Base-by-base conservation (phyloP, 2,888 invertebrate species). In the Metallyticus violacea region DNA sequence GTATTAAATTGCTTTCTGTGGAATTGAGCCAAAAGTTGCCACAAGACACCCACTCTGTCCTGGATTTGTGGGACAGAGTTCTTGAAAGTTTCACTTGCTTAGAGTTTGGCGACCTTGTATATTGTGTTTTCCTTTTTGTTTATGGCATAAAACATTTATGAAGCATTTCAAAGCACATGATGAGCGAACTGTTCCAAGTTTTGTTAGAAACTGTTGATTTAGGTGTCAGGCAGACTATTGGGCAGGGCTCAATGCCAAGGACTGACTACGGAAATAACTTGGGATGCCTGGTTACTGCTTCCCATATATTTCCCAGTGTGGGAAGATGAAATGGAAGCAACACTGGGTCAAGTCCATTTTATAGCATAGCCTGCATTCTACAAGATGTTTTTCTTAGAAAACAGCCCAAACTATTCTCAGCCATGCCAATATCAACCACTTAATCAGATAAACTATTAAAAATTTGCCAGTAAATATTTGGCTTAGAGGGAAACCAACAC, bases 161-260 rank as follows among this genome's bases (percentile, higher is more conserved):
- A 40, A 62, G 40, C 40, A 62, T 62, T 62, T 62, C 40, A 62
- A 62, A 62, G 40, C 40, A 62, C 40, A 62, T 62, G 40, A 22
- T 62, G 40, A 62, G 40, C 22, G 40, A 62, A 22, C 15, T 62
- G 15, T 62, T 62, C 40, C 40, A 62, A 62, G 40, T 62, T 62
- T 62, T 62, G 40, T 62, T 62, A 15, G 40, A 62, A 62, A 62
- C 40, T 62, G 40, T 62, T 62, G 40, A 62, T 62, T 62, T 62
- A 62, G 40, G 22, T 62, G 40, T 62, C 40, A 62, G 40, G 40
- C 40, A 62, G 40, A 22, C 40, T 62, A 62, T 62, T 62, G 40
- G 40, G 40, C 40, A 62, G 40, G 83, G 84, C 86, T 29, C 86
- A 85, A 83, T 85, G 85, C 85, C 85, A 88, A 86, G 82, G 81